Base-by-base conservation (phyloP, 2,888 invertebrate genomes). In the Megaustenia siamemsis region DNA sequence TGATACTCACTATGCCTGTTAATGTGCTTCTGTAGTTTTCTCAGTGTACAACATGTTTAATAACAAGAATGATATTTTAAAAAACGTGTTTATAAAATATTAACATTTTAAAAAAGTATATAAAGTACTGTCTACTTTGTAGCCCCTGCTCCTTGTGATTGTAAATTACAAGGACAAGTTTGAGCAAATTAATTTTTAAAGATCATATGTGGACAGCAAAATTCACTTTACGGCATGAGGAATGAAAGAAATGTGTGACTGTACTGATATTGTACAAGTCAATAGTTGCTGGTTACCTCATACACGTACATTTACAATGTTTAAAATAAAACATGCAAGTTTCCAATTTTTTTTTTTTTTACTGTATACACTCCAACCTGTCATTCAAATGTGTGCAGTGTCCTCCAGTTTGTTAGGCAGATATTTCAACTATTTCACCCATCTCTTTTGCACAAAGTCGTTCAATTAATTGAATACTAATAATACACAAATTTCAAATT, bases 131-230 rank as follows among this genome's bases (percentile, higher is more conserved):
- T 24, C 24, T 18, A 40, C 21, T 40, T 1, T 69, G 28, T 69
- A 69, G 24, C 24, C 69, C 40, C 24, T 69, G 69, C 69, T 69
- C 40, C 69, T 24, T 69, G 24, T 40, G 40, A 69, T 69, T 40
- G 24, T 40, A 38, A 4, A 24, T 5, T 21, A 40, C 24, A 40
- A 24, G 73, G 21, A 49, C 73, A 73, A 73, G 49, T 73, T 73
- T 73, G 73, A 73, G 73, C 73, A 73, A 73, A 73, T 73, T 18
- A 15, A 49, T 73, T 45, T 73, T 73, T 35, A 69, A 24, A 69
- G 69, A 24, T 69, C 38, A 68, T 24, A n/a, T 40, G 5, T 21
- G 18, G 38, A 1, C 1, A 69, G 69, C 24, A 10, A 15, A 40
- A 69, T 0, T 40, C 24, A 40, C 40, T 2, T 5, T 32, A 71